A percentile compares a stretch with the other conserved stretches of the same genome.
Evolutionary conservation across 1,140 invertebrate species (phyloP).

Genomic region (Anastrepha ludens): DNA sequence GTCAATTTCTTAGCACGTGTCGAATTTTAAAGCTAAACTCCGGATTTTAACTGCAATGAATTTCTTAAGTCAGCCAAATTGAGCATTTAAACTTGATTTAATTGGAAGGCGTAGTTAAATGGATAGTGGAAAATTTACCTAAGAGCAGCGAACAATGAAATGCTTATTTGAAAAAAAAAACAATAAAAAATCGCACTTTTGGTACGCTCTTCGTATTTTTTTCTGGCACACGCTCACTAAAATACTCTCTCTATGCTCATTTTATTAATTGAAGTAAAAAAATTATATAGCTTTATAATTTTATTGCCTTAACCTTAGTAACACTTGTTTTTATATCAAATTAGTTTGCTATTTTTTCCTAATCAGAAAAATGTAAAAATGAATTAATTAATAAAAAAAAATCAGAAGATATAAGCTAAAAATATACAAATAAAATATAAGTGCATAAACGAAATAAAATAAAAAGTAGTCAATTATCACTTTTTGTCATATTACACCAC

Average conservation of each 20-base stretch:
- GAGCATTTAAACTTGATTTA: no score
- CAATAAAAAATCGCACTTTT: no score
- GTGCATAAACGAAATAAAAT: background rate
- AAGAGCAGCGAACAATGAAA: no score
- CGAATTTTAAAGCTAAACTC: no score
- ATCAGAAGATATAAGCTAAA: background rate
- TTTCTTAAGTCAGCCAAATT: no score
- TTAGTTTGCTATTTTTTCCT: background rate
- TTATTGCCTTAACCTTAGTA: slow-evolving; percentile 8
- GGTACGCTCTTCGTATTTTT: background rate
- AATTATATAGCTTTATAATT: slow-evolving; percentile 34
- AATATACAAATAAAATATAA: background rate
- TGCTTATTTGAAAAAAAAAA: no score
- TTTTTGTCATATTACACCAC: slow-evolving; percentile 23
- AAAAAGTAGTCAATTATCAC: slow-evolving; percentile 37
- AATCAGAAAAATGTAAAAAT: background rate
- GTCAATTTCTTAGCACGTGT: no score
- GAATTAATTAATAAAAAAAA: background rate
- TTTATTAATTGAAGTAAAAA: slow-evolving; percentile 8
- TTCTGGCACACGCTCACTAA: background rate
- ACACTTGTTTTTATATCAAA: slow-evolving; percentile 2
- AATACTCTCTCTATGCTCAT: background rate
- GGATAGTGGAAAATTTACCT: no score
- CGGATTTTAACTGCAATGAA: no score
- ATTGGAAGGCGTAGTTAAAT: no score